phyloP scores from a whole-genome alignment of 2,888 invertebrate species.

The Tenthredo notha region DNA sequence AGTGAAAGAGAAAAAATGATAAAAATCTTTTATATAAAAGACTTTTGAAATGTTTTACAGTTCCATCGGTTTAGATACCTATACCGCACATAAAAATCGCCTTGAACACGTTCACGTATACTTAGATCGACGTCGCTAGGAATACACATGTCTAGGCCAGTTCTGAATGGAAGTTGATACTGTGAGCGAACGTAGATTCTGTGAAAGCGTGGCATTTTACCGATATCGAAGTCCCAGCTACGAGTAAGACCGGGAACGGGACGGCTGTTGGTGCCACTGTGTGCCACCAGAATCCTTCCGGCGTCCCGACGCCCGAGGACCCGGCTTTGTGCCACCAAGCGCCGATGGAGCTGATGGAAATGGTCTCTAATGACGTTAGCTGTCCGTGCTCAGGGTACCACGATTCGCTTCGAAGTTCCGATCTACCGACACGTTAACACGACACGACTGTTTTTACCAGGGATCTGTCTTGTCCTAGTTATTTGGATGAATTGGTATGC shows the following conservation, averaged over 20 bases:
- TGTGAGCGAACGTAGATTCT: conserved; percentile 7
- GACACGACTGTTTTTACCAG: conserved; percentile 32
- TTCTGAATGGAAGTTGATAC: conserved; percentile 40
- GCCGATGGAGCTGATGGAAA: conserved; percentile 43
- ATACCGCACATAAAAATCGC: neutral
- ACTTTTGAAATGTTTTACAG: conserved; percentile 14
- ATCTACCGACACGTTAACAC: conserved; percentile 35
- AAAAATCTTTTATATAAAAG: neutral
- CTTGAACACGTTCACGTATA: neutral
- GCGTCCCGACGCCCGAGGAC: conserved; percentile 35
- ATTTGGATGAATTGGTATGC: conserved; percentile 3
- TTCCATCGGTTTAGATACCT: neutral
- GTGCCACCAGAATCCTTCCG: conserved; percentile 36
- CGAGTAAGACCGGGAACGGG: conserved; percentile 12
- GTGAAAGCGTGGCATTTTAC: conserved; percentile 45
- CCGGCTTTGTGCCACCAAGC: conserved; percentile 36
- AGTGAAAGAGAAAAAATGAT: neutral
- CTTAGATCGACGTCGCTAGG: neutral
- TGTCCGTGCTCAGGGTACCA: conserved; percentile 1
- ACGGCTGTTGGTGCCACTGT: conserved; percentile 31
- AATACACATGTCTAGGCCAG: conserved; percentile 26
- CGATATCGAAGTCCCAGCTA: conserved; percentile 44
- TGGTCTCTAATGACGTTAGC: conserved; percentile 50
- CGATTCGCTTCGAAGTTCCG: conserved; percentile 15
- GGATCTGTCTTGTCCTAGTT: neutral